Evolutionary conservation across 2,888 invertebrate species (phyloP).

Genomic region (Pantelozetes paolii): DNA sequence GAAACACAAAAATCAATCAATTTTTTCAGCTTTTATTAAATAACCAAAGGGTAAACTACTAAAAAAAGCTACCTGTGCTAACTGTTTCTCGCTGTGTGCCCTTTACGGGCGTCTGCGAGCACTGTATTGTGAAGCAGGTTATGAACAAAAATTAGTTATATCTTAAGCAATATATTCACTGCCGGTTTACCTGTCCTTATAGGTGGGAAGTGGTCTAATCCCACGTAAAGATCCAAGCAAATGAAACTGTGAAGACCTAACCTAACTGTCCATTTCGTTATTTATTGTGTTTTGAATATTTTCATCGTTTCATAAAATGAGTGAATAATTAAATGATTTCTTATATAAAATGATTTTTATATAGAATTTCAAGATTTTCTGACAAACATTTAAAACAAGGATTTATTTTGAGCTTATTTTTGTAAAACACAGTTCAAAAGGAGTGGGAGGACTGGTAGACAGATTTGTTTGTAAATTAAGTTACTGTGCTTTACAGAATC

Average conservation of each 20-base stretch:
- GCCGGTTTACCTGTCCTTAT: conserved; percentile 33
- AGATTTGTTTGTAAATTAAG: background rate
- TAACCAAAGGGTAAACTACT: conserved; percentile 12
- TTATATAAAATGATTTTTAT: background rate
- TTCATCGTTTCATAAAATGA: too few relatives aligned
- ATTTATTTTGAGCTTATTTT: background rate
- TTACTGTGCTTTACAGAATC: background rate
- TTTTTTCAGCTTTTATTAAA: background rate
- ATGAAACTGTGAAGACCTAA: background rate
- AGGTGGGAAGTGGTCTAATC: conserved; percentile 20
- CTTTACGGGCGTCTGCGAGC: conserved; percentile 21
- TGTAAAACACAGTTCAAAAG: background rate
- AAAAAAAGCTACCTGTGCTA: background rate
- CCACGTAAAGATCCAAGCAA: background rate
- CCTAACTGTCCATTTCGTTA: conserved; percentile 13
- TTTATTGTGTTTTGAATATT: background rate
- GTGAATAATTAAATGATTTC: background rate
- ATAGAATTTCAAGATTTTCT: background rate
- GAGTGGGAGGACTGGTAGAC: conserved; percentile 27
- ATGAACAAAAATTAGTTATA: conserved; percentile 19
- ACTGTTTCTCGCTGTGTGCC: conserved; percentile 25
- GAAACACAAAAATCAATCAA: background rate
- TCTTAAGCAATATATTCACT: background rate
- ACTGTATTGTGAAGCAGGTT: conserved; percentile 21
- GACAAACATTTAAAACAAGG: background rate